Percentiles rank a stretch among this genome's conserved stretches.
phyloP scores from a whole-genome alignment of 2,797 vertebrate species.

The Alca torda region DNA sequence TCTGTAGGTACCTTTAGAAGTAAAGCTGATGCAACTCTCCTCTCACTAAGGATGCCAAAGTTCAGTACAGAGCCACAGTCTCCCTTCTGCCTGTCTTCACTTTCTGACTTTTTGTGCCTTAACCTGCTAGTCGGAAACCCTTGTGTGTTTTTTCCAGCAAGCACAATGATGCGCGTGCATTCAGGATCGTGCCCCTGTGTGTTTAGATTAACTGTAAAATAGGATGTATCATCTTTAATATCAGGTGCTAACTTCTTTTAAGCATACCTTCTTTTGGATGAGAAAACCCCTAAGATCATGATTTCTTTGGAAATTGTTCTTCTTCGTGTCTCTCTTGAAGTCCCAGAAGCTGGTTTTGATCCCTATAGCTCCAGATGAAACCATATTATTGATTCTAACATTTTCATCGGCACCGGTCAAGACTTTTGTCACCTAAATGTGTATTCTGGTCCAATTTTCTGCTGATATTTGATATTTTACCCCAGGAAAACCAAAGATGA shows the following conservation, averaged over 20 bases:
- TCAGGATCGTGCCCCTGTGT: neutral
- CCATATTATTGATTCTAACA: neutral
- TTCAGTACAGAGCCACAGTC: neutral
- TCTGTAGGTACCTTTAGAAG: neutral
- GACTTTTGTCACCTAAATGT: neutral
- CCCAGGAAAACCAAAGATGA: neutral
- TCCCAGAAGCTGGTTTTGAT: neutral
- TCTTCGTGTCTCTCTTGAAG: neutral
- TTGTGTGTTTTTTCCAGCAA: neutral
- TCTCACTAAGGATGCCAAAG: neutral
- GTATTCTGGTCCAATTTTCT: neutral
- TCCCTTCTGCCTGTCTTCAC: neutral
- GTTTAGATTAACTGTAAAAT: neutral
- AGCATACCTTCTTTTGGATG: neutral
- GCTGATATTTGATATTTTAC: neutral
- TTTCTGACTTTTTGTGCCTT: neutral
- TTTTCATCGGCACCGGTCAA: neutral
- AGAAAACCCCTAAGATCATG: neutral
- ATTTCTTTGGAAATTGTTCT: neutral
- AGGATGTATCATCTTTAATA: neutral
- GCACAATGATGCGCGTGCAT: fast-evolving
- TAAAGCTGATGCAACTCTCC: neutral
- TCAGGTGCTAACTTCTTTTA: neutral
- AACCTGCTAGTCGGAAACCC: neutral
- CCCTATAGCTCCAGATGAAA: neutral